Conservation (phyloP, 2,113 vertebrate genomes). For the Tiliqua scincoides region DNA sequence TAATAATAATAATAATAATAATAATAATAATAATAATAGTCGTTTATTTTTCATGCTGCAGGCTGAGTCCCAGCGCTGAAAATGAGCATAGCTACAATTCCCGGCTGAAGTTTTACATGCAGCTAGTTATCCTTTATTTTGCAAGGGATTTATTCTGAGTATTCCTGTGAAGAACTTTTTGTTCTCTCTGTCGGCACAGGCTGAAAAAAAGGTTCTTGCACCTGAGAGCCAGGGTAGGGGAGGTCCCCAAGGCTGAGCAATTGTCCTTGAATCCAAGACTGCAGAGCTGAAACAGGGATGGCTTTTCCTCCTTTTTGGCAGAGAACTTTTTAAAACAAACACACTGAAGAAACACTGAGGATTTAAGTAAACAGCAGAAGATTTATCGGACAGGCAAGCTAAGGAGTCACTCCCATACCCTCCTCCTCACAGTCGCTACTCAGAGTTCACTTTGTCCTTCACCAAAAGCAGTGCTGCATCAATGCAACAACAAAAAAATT, state of each 20-base stretch:
- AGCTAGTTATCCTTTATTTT: background rate
- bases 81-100: too few relatives aligned
- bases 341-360: conserved; percentile 67
- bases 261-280: background rate
- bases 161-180: background rate
- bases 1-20: too few relatives aligned
- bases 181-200: background rate
- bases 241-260: background rate
- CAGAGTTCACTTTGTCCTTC: background rate
- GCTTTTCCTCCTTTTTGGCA: conserved; percentile 66
- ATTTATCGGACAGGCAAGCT: conserved; percentile 57
- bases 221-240: background rate
- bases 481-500: background rate
- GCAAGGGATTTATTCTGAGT: background rate
- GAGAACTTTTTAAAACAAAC: conserved; percentile 70
- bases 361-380: conserved; percentile 67
- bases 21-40: too few relatives aligned
- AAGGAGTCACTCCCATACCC: conserved; percentile 41
- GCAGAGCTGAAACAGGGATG: conserved; percentile 9
- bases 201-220: background rate
- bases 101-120: too few relatives aligned
- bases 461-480: background rate
- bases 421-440: conserved; percentile 24
- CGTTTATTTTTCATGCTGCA: background rate
- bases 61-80: background rate